Evolutionary conservation across 2,797 vertebrate species (phyloP).

Genomic region (Siniperca scherzeri): DNA sequence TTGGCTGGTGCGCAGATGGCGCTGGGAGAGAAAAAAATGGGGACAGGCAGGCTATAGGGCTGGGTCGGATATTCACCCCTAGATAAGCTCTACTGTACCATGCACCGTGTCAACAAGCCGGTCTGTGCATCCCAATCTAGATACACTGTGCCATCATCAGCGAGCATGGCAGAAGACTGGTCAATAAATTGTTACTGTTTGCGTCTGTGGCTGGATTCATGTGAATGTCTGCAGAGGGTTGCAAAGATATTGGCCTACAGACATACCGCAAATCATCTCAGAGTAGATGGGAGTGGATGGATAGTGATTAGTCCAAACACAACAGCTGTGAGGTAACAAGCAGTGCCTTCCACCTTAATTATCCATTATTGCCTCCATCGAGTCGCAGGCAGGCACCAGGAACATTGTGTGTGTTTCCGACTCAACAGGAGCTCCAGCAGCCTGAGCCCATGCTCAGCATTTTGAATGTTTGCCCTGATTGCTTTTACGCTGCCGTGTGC

Average conservation of each 20-base stretch:
- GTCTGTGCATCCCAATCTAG: conserved; percentile 43
- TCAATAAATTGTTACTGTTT: neutral
- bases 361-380: neutral
- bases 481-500: conserved; percentile 24
- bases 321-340: conserved; percentile 23
- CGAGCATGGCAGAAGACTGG: neutral
- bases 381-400: conserved; percentile 1
- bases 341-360: conserved; percentile 17
- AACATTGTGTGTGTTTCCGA: conserved; percentile 3
- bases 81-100: conserved; percentile 77
- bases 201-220: neutral
- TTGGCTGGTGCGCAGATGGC: conserved; percentile 82
- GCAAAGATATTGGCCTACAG: neutral
- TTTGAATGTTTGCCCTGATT: conserved; percentile 22
- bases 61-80: conserved; percentile 70
- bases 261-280: neutral
- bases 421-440: conserved; percentile 17
- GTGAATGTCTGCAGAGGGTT: neutral
- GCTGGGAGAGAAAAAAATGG: conserved; percentile 65
- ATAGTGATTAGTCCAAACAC: neutral
- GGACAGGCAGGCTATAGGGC: conserved; percentile 71
- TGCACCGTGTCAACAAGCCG: conserved; percentile 48
- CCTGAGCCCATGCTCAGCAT: neutral
- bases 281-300: neutral
- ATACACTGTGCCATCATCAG: conserved; percentile 10